These are phyloP conservation scores for Cyprinodon tularosa DNA, from an alignment of 2,113 vertebrate species.

Conservation along the genomic window DNA sequence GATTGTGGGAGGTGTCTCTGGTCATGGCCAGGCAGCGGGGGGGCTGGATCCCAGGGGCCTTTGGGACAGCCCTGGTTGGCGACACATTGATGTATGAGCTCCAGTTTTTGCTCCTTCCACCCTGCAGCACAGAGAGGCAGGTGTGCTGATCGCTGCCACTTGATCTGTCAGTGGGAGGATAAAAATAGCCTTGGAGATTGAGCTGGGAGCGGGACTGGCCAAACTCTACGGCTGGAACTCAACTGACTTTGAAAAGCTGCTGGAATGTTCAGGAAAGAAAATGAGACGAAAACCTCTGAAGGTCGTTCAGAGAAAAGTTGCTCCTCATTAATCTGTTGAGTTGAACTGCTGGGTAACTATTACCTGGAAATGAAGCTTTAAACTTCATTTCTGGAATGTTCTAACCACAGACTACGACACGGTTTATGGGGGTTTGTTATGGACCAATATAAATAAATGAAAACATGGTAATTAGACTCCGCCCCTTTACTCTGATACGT, in stretches of 20 bases:
- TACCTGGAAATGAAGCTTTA: constrained; percentile 1
- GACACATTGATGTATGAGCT: constrained; percentile 81
- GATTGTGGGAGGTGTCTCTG: constrained; percentile 41
- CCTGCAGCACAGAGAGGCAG: constrained; percentile 67
- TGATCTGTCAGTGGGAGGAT: constrained; percentile 76
- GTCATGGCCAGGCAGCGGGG: constrained; percentile 51
- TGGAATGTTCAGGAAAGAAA: constrained; percentile 52
- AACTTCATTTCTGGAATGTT: neutral
- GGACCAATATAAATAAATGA: too few species aligned
- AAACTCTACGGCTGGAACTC: constrained; percentile 60
- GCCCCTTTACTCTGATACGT: too few species aligned
- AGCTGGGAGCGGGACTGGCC: constrained; percentile 58
- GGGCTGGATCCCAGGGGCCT: constrained; percentile 52
- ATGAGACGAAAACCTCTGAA: constrained; percentile 55
- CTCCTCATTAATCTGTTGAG: constrained; percentile 14
- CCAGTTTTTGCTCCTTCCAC: constrained; percentile 64
- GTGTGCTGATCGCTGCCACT: constrained; percentile 75
- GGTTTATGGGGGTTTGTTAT: neutral
- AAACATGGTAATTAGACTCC: too few species aligned
- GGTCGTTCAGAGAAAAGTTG: constrained; percentile 45
- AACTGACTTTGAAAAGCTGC: constrained; percentile 69
- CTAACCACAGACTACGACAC: neutral
- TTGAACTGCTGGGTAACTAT: neutral
- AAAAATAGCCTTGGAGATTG: constrained; percentile 77
- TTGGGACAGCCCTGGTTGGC: constrained; percentile 66